Percentiles rank a stretch among this genome's conserved stretches.
Evolutionary conservation across 2,888 invertebrate species (phyloP).

Genomic region (Dromius quadrimaculatus): DNA sequence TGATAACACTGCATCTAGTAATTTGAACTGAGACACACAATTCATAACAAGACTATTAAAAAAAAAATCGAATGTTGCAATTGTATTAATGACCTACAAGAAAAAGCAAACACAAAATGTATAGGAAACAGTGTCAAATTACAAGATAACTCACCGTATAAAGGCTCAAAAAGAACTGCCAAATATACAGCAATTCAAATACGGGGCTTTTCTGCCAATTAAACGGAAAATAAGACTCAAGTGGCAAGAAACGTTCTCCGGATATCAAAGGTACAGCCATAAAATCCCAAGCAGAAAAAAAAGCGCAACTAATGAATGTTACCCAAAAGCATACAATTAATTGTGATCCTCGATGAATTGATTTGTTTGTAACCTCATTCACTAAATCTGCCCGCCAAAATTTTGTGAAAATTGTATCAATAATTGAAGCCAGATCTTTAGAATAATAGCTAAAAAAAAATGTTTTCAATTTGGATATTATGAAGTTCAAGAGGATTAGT

Average conservation of each 20-base stretch:
- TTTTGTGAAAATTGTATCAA: slow-evolving; percentile 22
- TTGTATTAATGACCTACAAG: slow-evolving; percentile 12
- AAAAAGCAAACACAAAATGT: not conserved
- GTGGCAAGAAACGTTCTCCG: slow-evolving; percentile 20
- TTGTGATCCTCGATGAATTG: slow-evolving; percentile 11
- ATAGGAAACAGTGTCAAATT: not conserved
- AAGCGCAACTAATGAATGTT: slow-evolving; percentile 21
- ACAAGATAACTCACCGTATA: not conserved
- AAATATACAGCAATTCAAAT: slow-evolving; percentile 42
- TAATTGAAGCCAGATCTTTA: slow-evolving; percentile 8
- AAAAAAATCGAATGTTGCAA: slow-evolving; percentile 36
- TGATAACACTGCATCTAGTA: slow-evolving; percentile 13
- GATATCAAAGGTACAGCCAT: slow-evolving; percentile 30
- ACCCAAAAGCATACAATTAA: slow-evolving; percentile 12
- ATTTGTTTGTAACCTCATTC: slow-evolving; percentile 14
- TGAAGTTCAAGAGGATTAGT: no score
- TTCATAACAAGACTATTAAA: slow-evolving; percentile 18
- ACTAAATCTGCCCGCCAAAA: slow-evolving; percentile 41
- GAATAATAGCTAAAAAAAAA: slow-evolving; percentile 33
- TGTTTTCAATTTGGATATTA: no score
- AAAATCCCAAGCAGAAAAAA: slow-evolving; percentile 42
- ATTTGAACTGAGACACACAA: slow-evolving; percentile 42
- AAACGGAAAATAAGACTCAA: slow-evolving; percentile 39
- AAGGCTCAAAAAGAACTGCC: slow-evolving; percentile 19
- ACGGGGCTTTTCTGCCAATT: slow-evolving; percentile 11